These are phyloP conservation scores for Formica exsecta DNA, from an alignment of 1,140 invertebrate species.

Conservation along the genomic window DNA sequence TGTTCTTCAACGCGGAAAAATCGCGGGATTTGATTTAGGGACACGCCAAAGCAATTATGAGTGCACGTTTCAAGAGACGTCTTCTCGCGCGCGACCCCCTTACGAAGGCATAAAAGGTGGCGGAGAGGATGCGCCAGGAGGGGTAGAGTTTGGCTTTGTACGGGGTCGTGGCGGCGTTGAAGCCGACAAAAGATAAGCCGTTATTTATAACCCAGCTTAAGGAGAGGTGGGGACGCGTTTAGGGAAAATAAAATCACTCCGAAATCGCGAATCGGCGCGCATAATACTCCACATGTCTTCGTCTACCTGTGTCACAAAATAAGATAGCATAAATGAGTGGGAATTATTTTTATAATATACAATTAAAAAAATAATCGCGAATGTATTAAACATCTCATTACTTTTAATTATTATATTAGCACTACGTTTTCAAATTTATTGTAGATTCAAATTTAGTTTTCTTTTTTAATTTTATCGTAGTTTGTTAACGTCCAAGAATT, in stretches of 20 bases:
- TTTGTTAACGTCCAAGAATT: no score
- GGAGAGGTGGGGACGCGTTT: slow-evolving; percentile 60
- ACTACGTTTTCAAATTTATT: no score
- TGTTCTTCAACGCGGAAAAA: slow-evolving; percentile 65
- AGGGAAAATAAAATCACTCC: slow-evolving; percentile 74
- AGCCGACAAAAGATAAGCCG: slow-evolving; percentile 82
- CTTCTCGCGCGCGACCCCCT: slow-evolving; percentile 74
- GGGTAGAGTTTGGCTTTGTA: slow-evolving; percentile 77
- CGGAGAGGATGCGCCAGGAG: slow-evolving; percentile 52
- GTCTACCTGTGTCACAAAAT: background rate
- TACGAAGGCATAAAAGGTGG: slow-evolving; percentile 69
- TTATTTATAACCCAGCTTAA: slow-evolving; percentile 82
- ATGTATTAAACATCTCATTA: background rate
- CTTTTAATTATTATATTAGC: no score
- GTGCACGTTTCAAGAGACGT: slow-evolving; percentile 78
- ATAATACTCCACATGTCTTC: slow-evolving; percentile 49
- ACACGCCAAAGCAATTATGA: slow-evolving; percentile 81
- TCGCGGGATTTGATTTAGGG: slow-evolving; percentile 76
- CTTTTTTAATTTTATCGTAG: no score
- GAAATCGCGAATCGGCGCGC: slow-evolving; percentile 31
- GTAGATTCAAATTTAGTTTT: no score
- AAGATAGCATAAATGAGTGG: background rate
- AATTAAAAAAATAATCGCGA: background rate
- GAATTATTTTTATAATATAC: background rate
- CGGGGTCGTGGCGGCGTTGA: slow-evolving; percentile 75